Evolutionary conservation across 2,888 invertebrate genomes (phyloP).

Genomic region (Trissolcus brochymenae): DNA sequence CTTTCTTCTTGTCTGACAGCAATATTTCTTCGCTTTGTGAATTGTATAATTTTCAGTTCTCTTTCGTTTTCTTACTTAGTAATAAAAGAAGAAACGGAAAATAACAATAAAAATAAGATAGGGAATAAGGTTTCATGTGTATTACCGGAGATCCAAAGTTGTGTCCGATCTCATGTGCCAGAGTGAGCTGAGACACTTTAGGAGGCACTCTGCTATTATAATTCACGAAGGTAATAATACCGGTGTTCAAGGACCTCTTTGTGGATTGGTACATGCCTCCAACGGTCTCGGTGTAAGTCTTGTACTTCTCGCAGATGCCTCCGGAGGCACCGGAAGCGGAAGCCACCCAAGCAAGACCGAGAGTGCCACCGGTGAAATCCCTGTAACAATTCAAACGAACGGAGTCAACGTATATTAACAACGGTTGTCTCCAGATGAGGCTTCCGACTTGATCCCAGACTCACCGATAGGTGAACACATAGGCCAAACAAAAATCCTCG

Average conservation of each 20-base stretch:
- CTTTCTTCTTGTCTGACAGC: no score
- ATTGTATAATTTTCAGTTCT: no score
- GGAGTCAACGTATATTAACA: slow-evolving; percentile 36
- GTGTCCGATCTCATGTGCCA: slow-evolving; percentile 99
- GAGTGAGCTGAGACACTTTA: slow-evolving; percentile 96
- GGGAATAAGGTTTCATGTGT: not conserved
- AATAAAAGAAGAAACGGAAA: not conserved
- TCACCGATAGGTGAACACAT: slow-evolving; percentile 92
- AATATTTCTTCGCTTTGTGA: no score
- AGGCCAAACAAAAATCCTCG: slow-evolving; percentile 99
- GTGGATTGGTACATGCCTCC: slow-evolving; percentile 96
- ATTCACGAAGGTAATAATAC: slow-evolving; percentile 99
- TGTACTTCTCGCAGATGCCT: slow-evolving; percentile 98
- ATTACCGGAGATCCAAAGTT: slow-evolving; percentile 98
- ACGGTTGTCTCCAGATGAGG: slow-evolving; percentile 19
- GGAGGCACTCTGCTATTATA: slow-evolving; percentile 98
- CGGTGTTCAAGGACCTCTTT: slow-evolving; percentile 96
- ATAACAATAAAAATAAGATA: not conserved
- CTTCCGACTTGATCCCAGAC: not conserved
- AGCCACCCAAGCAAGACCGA: slow-evolving; percentile 99
- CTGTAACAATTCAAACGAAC: slow-evolving; percentile 74
- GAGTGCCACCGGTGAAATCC: slow-evolving; percentile 98
- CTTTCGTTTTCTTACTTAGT: no score
- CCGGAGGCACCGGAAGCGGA: slow-evolving; percentile 98
- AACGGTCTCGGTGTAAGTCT: slow-evolving; percentile 96